Base-by-base conservation (phyloP, 2,113 vertebrate species). In the Neodontobutis hainanensis region DNA sequence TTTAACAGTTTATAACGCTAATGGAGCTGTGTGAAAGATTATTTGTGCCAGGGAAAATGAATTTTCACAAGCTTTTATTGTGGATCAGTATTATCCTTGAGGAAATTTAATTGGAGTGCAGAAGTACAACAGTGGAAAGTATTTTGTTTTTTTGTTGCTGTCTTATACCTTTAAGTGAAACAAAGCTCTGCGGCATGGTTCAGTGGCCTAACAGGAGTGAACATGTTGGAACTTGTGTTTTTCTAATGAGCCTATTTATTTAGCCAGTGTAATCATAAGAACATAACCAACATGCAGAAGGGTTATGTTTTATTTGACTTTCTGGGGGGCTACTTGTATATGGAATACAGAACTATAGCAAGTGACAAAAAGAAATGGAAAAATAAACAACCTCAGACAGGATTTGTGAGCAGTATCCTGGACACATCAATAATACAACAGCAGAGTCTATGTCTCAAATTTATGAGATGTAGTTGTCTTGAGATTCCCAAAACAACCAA, bases 191-290 rank as follows among this genome's bases (percentile, higher is more conserved):
- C 44, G 50, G 47, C 49, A 67, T 36, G 68, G 57, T 64, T 74
- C 73, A 81, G 49, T 66, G 56, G 40, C 50, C 53, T 55, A 48
- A 27, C 50, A 68, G 60, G 44, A 43, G 45, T 38, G 43, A 70
- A 76, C 63, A 61, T 78, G 65, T 78, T 70, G 27, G n/a, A 27
- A 64, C 10, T 38, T 50, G 42, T 75, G 79, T 83, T 79, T 32
- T 19, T 70, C 44, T 82, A 73, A 85, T 80, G 63, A 77, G 32
- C 27, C 12, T 27, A 78, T 73, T 77, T 42, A 75, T 83, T 85
- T 47, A 66, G 47, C 56, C 15, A 32, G 50, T 14, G 27, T 38
- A 75, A 56, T 59, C 34, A 65, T 51, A 77, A 14, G 43, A 64
- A n/a, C 66, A 50, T 48, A 57, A 16, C 55, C n/a, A 46, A 62